Evolutionary conservation across 2,888 invertebrate genomes (phyloP).

Genomic region (Drosophila phalerata): DNA sequence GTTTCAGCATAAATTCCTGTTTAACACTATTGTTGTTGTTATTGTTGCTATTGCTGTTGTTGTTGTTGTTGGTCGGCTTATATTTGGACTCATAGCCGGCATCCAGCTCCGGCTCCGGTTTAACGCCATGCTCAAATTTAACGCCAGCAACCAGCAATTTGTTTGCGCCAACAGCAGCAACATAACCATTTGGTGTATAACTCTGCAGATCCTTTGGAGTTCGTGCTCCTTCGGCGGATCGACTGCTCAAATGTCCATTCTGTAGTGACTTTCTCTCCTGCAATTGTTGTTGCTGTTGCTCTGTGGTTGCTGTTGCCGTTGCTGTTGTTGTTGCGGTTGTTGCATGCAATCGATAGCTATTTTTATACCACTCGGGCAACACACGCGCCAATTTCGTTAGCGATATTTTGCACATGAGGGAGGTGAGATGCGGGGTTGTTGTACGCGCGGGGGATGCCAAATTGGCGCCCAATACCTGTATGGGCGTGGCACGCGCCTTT

Average conservation of each 20-base stretch:
- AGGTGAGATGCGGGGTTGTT: constrained; percentile 68
- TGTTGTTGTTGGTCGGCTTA: constrained; percentile 50
- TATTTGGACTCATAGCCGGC: constrained; percentile 75
- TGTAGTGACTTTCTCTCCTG: constrained; percentile 59
- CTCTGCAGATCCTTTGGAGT: constrained; percentile 71
- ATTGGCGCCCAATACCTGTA: constrained; percentile 62
- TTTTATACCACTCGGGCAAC: constrained; percentile 81
- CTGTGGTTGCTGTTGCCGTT: constrained; percentile 61
- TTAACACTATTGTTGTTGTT: constrained; percentile 60
- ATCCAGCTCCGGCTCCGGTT: constrained; percentile 72
- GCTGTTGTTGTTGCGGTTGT: constrained; percentile 42
- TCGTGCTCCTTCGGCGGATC: constrained; percentile 65
- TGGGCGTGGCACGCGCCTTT: constrained; percentile 81
- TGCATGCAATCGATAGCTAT: constrained; percentile 73
- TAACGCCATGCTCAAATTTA: constrained; percentile 82
- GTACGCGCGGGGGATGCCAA: constrained; percentile 64
- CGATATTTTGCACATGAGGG: constrained; percentile 84
- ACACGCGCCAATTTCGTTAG: constrained; percentile 80
- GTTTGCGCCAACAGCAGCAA: not conserved
- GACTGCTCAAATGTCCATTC: constrained; percentile 76
- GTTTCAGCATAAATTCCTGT: constrained; percentile 79
- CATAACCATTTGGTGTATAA: constrained; percentile 63
- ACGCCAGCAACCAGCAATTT: constrained; percentile 56
- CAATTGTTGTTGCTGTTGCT: constrained; percentile 53
- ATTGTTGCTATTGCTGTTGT: not conserved